Base-by-base conservation (phyloP, 2,113 vertebrate species). In the Scytalopus superciliaris region DNA sequence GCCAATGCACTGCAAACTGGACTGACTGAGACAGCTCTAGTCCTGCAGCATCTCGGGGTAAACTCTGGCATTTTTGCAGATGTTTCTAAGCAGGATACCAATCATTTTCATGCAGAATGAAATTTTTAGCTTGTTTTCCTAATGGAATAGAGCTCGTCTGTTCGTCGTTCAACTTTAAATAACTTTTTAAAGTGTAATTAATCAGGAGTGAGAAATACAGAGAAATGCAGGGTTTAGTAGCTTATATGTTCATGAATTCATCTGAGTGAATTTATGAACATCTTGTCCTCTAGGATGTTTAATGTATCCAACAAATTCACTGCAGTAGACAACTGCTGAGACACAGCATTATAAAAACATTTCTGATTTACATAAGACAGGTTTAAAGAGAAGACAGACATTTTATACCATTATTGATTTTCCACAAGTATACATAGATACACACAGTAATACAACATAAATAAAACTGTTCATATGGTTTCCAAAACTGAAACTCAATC, bases 1-100 rank as follows among this genome's bases (percentile, higher is more conserved):
- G 64, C 19, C 73, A 53, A 3, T 0, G 0, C 25, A 10, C 39
- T 9, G 1, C 9, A 11, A 50, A 11, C 55, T 74, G 66, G 35
- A 69, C 44, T 82, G 49, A 19, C 64, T 45, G 33, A 63, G 49
- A 81, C 49, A 79, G 33, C 44, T 76, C 45, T 52, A 55, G 42
- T 44, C 49, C 80, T 78, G 21, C 56, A 40, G 50, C 19, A 13
- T 27, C 56, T 44, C 67, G 14, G 33, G 27, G 27, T 17, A 56
- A 86, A 62, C 19, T 25, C n/a, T 39, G 49, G 31, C 68, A 28
- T 22, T 47, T 47, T 4, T 49, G 31, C 24, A 57, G 53, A 37
- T 16, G 21, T 12, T n/a, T 7, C 35, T 35, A 64, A 55, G 59
- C 28, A 73, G 63, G 8, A 35, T n/a, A 56, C 33, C 37, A n/a